Base-by-base conservation (phyloP, 2,113 vertebrate genomes). In the Gila orcuttii region DNA sequence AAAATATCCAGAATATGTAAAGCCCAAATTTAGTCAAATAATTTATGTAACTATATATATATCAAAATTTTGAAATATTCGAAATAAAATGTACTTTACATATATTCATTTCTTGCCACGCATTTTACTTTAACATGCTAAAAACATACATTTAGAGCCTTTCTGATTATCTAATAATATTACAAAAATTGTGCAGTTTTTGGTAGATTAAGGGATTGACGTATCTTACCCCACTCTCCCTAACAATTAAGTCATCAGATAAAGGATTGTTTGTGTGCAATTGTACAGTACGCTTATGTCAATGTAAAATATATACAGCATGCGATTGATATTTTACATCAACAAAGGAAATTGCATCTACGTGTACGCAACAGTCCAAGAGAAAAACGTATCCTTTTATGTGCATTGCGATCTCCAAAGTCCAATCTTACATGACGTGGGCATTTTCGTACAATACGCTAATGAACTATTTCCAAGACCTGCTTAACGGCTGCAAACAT, bases 241-340 rank as follows among this genome's bases (percentile, higher is more conserved):
- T 31, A 57, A 73, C 66, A 57, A 66, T 55, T 28, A 84, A 84
- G 28, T 79, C 36, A 74, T 73, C 82, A 82, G 59, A 55, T 55
- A 55, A 52, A 71, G 17, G 19, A 71, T 36, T 39, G 15, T 42
- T 47, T 66, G 64, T 82, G 68, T 9, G 21, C 68, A 83, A 66
- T 52, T 87, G 45, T 86, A 83, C 84, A 79, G 79, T 66, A 39
- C 25, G 45, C 68, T 79, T 47, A 47, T 64, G 31, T 28, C 39
- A 50, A 25, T 33, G 47, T 42, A 50, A 82, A 75, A 88, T 85
- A 64, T 62, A 75, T 42, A 74, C 71, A 83, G 82, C 87, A 86
- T 88, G 87, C 87, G 39, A 45, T 52, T 77, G 73, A 60, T 52
- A 59, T 79, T 75, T 47, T 84, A 86, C 79, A 86, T 76, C 66